Evolutionary conservation across 2,113 vertebrate species (phyloP), one percentile per base, ranked within the genome.

Genomic region (Micromys minutus): DNA sequence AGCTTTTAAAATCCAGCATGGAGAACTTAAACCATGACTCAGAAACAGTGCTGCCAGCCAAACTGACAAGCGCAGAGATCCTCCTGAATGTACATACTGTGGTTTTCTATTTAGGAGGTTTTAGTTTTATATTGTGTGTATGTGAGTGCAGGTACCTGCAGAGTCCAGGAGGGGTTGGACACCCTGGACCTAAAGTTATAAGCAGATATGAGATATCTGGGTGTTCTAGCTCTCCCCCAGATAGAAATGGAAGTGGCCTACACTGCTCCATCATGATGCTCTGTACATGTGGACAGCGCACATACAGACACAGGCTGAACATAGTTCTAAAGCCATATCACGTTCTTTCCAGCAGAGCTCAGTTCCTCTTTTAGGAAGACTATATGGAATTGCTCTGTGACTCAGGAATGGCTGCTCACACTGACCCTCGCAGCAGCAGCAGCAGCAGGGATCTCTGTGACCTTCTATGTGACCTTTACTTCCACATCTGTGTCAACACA

Each of bases 391-490:
- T 8, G 47, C 16, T 36, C 52, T 59, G 31, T 45, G 59, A 39
- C 36, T 50, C 24, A 17, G 31, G 6, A n/a, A 36, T 29, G 24
- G 22, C 22, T 6, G 3, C 17, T 19, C 61, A 74, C 3, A 55
- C 0, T 29, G 5, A 39, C 26, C 22, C 0, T 0, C 3, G 59
- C 80, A 42, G n/a, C 1, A 39, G 5, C 50, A 39, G 5, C 50
- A 52, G 4, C 65, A 36, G 45, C 50, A 9, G 2, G 31, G 22
- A 39, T 47, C 29, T 2, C 45, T 24, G 45, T 17, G 11, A 36
- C 11, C 36, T 21, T 42, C 22, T 15, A 1, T 3, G 10, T 21
- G 16, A 34, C 36, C n/a, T 71, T 57, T 31, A 26, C 1, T 24
- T 42, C 93, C 1, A 8, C 36, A 0, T 3, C 1, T 61, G n/a